Conservation (phyloP, 2,797 vertebrate genomes). For the Gallirallus australis region DNA sequence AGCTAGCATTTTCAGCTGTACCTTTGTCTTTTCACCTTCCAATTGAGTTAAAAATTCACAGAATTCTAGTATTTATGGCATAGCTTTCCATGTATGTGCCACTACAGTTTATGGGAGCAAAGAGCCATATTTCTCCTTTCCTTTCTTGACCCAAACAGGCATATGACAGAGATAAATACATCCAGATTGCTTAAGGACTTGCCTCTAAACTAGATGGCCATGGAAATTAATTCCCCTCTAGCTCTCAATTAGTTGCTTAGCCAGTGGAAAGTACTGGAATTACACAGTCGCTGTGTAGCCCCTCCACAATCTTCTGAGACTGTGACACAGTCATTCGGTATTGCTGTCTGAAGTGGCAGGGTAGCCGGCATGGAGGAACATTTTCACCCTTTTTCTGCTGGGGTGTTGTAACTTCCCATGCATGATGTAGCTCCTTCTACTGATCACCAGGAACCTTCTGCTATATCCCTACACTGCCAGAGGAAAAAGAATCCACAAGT, state of each 20-base stretch:
- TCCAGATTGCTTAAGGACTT: background rate
- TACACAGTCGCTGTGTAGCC: background rate
- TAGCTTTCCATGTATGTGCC: background rate
- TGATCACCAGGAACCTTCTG: background rate
- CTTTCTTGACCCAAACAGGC: conserved; percentile 18
- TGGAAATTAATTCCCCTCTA: background rate
- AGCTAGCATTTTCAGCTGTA: conserved; percentile 30
- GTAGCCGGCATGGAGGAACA: background rate
- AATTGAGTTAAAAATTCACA: conserved; percentile 69
- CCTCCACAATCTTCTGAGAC: fast-evolving
- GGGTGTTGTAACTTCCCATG: background rate
- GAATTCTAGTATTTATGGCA: conserved; percentile 44
- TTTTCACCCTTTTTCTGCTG: background rate
- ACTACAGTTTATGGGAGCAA: background rate
- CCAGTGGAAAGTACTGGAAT: background rate
- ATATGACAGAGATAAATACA: background rate
- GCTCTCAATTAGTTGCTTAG: background rate
- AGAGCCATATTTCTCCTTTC: background rate
- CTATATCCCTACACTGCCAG: no score
- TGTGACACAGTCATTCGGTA: background rate
- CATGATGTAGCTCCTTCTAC: fast-evolving
- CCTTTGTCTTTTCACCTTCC: conserved; percentile 61
- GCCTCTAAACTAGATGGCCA: background rate
- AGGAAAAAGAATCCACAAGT: fast-evolving
- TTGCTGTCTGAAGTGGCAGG: background rate